phyloP scores from a whole-genome alignment of 37 sponge, comb jelly and placozoan species.

The Bolinopsis microptera region DNA sequence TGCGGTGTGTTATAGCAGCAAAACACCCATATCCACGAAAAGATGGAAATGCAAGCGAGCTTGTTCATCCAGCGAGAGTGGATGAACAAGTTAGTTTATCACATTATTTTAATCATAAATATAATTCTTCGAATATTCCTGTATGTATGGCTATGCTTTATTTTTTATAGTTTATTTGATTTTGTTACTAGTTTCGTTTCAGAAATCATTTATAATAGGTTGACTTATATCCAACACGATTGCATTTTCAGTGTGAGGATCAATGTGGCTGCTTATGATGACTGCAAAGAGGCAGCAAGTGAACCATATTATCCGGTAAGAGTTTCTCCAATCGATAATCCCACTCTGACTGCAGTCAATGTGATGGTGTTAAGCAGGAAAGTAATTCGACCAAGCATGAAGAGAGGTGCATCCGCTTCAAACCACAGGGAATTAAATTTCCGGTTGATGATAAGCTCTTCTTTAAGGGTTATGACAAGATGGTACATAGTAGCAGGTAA shows the following conservation, averaged over 20 bases:
- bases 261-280: conserved; percentile 55
- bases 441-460: conserved; percentile 6
- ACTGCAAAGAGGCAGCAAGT: neutral
- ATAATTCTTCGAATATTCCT: too few species aligned
- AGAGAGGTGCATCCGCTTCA: neutral
- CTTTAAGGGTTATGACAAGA: conserved; percentile 1
- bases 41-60: neutral
- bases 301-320: conserved; percentile 6
- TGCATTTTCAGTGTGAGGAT: conserved; percentile 38
- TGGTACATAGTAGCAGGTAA: conserved; percentile 62
- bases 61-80: neutral
- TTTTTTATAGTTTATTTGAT: too few species aligned
- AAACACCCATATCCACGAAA: conserved; percentile 19
- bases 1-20: conserved; percentile 47
- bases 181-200: too few species aligned
- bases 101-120: too few species aligned
- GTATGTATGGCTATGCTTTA: too few species aligned
- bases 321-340: neutral
- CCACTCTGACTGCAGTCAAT: neutral
- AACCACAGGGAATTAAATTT: neutral
- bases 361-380: neutral
- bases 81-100: neutral
- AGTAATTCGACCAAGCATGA: neutral
- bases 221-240: too few species aligned
- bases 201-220: too few species aligned